Percentiles rank a stretch among this genome's conserved stretches.
phyloP scores from a whole-genome alignment of 1,140 invertebrate species.

The Maconellicoccus hirsutus region DNA sequence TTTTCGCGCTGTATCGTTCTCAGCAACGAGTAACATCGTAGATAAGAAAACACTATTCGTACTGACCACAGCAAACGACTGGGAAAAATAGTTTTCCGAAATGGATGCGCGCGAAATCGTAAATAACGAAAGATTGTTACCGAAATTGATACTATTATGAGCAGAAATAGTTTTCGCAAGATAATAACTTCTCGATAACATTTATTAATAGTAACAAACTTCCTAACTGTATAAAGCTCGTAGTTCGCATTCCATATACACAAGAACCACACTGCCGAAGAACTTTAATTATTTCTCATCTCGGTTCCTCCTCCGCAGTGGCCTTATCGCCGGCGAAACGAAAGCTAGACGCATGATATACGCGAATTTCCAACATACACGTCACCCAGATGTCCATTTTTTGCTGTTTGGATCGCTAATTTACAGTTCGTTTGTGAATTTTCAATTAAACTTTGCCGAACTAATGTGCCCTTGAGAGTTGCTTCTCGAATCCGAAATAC shows the following conservation, averaged over 20 bases:
- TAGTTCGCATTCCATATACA: neutral
- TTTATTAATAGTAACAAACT: conserved; percentile 1
- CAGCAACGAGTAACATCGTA: no score
- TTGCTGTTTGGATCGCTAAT: no score
- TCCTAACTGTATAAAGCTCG: neutral
- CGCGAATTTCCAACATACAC: no score
- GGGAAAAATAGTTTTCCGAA: neutral
- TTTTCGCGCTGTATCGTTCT: no score
- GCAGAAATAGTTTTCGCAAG: neutral
- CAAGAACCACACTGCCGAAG: neutral
- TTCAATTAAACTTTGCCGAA: no score
- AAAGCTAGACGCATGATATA: no score
- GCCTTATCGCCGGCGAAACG: no score
- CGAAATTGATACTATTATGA: neutral
- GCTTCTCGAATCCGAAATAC: no score
- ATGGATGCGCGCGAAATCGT: neutral
- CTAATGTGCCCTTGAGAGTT: no score
- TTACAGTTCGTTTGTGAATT: no score
- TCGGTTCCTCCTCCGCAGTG: no score
- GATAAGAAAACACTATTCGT: neutral
- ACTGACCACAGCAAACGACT: neutral
- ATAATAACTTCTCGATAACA: conserved; percentile 9
- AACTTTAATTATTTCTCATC: neutral
- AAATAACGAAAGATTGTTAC: conserved; percentile 5
- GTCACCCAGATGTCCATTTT: no score